Percentiles rank a stretch among this genome's conserved stretches.
Evolutionary conservation across 2,113 vertebrate species (phyloP).

Genomic region (Phalacrocorax aristotelis): DNA sequence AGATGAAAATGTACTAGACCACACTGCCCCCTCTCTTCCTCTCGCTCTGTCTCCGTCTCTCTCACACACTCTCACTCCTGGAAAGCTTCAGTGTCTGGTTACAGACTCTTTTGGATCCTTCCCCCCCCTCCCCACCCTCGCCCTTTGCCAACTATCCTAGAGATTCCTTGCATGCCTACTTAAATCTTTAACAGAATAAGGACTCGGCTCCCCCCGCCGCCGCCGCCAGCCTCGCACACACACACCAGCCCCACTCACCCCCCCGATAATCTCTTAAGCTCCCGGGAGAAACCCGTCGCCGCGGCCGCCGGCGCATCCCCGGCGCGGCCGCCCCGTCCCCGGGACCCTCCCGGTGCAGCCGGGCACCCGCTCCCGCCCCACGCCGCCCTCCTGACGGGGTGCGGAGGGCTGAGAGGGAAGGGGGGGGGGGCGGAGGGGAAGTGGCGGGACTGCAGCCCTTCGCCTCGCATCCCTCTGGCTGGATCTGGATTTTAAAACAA

Average conservation of each 20-base stretch:
- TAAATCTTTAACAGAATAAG: slow-evolving; percentile 72
- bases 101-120: slow-evolving; percentile 73
- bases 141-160: slow-evolving; percentile 78
- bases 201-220: slow-evolving; percentile 54
- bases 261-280: neutral
- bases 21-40: slow-evolving; percentile 90
- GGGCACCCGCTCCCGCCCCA: too few relatives aligned
- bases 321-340: neutral
- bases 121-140: slow-evolving; percentile 31
- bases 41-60: slow-evolving; percentile 60
- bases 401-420: too few relatives aligned
- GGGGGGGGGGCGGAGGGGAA: too few relatives aligned
- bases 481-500: too few relatives aligned
- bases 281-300: neutral
- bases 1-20: slow-evolving; percentile 79
- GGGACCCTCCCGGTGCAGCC: too few relatives aligned
- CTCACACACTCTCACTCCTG: slow-evolving; percentile 69
- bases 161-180: slow-evolving; percentile 76
- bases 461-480: too few relatives aligned
- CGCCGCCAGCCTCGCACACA: neutral
- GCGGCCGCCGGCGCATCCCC: slow-evolving; percentile 23
- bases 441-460: too few relatives aligned
- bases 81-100: slow-evolving; percentile 78
- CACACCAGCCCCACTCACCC: neutral
- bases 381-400: too few relatives aligned